These are phyloP conservation scores for Myotis davidii DNA, from an alignment of 2,113 vertebrate species.

Conservation along the genomic window DNA sequence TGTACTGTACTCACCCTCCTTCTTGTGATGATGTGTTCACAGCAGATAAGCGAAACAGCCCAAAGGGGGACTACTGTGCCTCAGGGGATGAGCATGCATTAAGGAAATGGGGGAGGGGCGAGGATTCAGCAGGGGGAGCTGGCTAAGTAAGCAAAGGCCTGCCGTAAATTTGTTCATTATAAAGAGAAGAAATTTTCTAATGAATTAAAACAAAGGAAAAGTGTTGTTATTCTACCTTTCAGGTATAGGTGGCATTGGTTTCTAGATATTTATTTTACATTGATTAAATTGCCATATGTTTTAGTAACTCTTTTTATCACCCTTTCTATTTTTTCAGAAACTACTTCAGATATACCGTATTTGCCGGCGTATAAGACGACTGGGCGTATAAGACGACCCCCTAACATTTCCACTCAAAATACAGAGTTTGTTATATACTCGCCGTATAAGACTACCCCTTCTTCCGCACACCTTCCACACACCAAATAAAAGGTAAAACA, in stretches of 20 bases:
- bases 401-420: too few species aligned
- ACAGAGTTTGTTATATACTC: too few species aligned
- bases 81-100: neutral
- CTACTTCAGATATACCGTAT: neutral
- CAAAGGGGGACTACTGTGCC: neutral
- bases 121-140: neutral
- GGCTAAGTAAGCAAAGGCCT: neutral
- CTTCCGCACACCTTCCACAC: too few species aligned
- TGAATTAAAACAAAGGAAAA: neutral
- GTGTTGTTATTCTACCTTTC: neutral
- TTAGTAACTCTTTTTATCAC: neutral
- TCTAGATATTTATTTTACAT: slow-evolving; percentile 5
- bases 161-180: neutral
- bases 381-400: too few species aligned
- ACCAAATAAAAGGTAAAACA: too few species aligned
- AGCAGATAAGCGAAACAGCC: neutral
- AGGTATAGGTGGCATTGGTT: neutral
- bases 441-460: too few species aligned
- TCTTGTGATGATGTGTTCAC: neutral
- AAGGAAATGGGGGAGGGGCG: accelerated
- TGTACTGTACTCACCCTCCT: neutral
- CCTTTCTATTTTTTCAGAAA: neutral
- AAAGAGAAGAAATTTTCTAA: neutral
- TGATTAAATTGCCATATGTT: neutral
- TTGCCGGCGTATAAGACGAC: too few species aligned